Percentiles rank a stretch among this genome's conserved stretches.
Conservation (phyloP, 2,888 invertebrate genomes). For the Clusia tigrina region DNA sequence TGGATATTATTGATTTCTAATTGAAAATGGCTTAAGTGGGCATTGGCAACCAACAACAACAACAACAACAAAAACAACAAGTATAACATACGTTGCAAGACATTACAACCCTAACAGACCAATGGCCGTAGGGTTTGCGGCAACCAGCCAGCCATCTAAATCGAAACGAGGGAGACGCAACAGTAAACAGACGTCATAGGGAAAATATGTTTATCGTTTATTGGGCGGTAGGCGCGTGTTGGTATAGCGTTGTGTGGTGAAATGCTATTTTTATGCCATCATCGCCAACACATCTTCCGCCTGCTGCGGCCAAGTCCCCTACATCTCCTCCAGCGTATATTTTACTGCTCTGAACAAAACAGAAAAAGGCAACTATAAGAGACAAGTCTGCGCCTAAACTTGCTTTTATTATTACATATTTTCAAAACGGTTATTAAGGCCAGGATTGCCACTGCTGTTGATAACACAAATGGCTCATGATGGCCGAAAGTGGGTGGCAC, state of each 20-base stretch:
- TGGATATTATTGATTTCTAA: conserved; percentile 53
- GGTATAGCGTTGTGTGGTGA: not conserved
- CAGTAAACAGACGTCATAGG: conserved; percentile 18
- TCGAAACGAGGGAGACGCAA: not conserved
- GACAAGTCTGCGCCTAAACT: conserved; percentile 13
- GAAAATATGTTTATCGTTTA: conserved; percentile 25
- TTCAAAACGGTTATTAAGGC: not conserved
- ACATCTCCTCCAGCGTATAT: not conserved
- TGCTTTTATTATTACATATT: not conserved
- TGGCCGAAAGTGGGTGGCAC: not conserved
- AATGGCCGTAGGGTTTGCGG: not conserved
- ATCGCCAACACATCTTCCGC: not conserved
- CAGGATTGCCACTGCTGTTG: not conserved
- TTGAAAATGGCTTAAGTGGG: conserved; percentile 52
- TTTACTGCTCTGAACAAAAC: too few species aligned
- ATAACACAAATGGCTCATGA: not conserved
- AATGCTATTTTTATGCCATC: conserved; percentile 8
- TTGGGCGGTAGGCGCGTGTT: conserved; percentile 1
- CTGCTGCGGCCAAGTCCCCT: not conserved
- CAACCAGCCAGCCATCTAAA: not conserved
- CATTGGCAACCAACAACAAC: conserved; percentile 13
- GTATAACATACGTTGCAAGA: not conserved
- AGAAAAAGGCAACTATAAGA: too few species aligned
- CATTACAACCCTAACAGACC: not conserved
- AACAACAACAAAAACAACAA: conserved; percentile 1